Evolutionary conservation across 2,797 vertebrate genomes (phyloP).

Genomic region (Cacajao melanocephalus): DNA sequence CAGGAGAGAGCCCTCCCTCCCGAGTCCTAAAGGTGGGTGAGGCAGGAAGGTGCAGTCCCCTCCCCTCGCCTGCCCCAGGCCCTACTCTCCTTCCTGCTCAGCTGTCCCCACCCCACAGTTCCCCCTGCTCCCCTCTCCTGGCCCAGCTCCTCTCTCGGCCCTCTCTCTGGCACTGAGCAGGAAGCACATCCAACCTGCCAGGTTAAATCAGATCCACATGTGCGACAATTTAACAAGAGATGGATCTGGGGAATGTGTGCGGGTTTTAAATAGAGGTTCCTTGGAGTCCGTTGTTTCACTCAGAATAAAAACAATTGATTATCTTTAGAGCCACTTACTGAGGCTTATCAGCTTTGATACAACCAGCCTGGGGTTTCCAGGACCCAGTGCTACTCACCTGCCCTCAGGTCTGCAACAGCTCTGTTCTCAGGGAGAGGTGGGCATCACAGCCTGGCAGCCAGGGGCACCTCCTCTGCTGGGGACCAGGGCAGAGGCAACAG

Average conservation of each 20-base stretch:
- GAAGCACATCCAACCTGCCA: slow-evolving; percentile 66
- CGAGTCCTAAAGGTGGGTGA: neutral
- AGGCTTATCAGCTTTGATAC: slow-evolving; percentile 59
- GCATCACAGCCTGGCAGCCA: neutral
- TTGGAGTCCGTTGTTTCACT: slow-evolving; percentile 67
- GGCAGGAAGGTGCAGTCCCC: neutral
- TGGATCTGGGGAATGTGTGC: slow-evolving; percentile 18
- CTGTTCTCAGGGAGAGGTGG: neutral
- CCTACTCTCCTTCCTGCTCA: neutral
- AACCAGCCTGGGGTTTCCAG: slow-evolving; percentile 23
- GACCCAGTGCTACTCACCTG: neutral
- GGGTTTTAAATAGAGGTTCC: slow-evolving; percentile 71
- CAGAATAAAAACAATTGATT: slow-evolving; percentile 80
- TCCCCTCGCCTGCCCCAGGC: neutral
- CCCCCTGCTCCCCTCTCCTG: neutral
- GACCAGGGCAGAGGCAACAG: neutral
- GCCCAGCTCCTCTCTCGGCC: neutral
- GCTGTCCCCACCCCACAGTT: neutral
- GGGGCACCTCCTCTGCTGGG: neutral
- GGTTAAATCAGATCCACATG: slow-evolving; percentile 75
- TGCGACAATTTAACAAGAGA: slow-evolving; percentile 61
- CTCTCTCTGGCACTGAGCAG: neutral
- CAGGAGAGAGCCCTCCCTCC: neutral
- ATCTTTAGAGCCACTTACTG: slow-evolving; percentile 74
- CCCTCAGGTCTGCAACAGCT: too few relatives aligned